Evolutionary conservation across 2,888 invertebrate genomes (phyloP).

Genomic region (Lycocerus yunnanus): DNA sequence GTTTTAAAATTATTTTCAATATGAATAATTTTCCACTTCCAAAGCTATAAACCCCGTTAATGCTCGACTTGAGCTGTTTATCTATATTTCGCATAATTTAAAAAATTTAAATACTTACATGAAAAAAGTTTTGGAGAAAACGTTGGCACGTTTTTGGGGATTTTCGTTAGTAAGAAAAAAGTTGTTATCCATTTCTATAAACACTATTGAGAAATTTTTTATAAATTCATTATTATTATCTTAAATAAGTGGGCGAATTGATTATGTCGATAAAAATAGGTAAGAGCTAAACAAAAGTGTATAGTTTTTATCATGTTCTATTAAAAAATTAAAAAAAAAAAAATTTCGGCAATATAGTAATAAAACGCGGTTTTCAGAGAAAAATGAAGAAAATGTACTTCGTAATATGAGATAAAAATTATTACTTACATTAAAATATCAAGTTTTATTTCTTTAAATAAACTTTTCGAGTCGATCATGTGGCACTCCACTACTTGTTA

Average conservation of each 20-base stretch:
- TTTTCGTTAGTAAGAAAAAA: not conserved
- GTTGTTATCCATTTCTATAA: not conserved
- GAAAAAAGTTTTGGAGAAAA: not conserved
- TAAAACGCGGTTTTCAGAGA: no score
- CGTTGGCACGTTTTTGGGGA: not conserved
- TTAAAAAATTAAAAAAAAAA: no score
- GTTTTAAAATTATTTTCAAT: no score
- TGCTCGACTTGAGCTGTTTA: not conserved
- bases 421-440: not conserved
- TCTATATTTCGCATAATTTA: not conserved
- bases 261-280: not conserved
- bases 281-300: not conserved
- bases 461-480: not conserved
- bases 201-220: not conserved
- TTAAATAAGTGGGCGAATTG: not conserved
- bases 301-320: no score
- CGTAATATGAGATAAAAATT: no score
- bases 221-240: no score
- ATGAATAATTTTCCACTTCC: no score
- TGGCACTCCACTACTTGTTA: not conserved
- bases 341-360: no score
- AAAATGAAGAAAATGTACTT: no score
- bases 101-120: not conserved
- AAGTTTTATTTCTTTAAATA: not conserved
- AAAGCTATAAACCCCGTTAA: not conserved